A percentile compares a stretch with the other conserved stretches of the same genome.
Evolutionary conservation across 2,888 invertebrate species (phyloP).

Genomic region (Alcis repandata): DNA sequence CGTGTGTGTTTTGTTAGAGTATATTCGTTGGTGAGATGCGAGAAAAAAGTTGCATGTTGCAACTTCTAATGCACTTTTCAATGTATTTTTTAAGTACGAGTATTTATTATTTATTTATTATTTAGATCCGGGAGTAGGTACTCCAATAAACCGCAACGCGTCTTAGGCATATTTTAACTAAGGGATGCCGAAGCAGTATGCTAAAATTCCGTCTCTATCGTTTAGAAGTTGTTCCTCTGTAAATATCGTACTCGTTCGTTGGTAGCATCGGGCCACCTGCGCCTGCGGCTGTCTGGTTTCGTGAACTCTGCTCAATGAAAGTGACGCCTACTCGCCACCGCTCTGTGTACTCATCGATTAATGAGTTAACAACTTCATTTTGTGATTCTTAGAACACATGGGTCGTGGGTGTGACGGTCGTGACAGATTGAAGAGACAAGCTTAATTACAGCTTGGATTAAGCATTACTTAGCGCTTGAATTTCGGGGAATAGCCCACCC

Average conservation of each 20-base stretch:
- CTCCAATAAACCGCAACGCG: no score
- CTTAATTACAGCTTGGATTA: constrained; percentile 8
- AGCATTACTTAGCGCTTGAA: constrained; percentile 12
- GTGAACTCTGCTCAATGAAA: constrained; percentile 26
- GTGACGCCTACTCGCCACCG: constrained; percentile 23
- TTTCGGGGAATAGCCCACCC: constrained; percentile 18
- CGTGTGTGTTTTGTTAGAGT: neutral
- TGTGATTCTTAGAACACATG: constrained; percentile 6
- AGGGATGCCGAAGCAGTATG: no score
- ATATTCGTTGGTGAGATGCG: no score
- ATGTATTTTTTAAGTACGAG: no score
- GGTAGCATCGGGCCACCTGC: constrained; percentile 21
- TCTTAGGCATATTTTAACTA: no score
- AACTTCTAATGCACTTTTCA: no score
- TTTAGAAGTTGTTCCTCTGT: neutral
- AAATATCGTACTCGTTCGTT: neutral
- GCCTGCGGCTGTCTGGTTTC: constrained; percentile 22
- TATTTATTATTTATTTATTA: no score
- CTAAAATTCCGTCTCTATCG: neutral
- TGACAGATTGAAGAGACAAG: constrained; percentile 11
- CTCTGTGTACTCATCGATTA: constrained; percentile 17
- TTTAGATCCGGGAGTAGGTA: no score
- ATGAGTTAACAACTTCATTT: constrained; percentile 17
- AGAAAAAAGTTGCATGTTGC: no score
- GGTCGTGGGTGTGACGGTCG: constrained; percentile 4